Evolutionary conservation across 1,140 invertebrate species (phyloP).

Genomic region (Bombus cullumanus): DNA sequence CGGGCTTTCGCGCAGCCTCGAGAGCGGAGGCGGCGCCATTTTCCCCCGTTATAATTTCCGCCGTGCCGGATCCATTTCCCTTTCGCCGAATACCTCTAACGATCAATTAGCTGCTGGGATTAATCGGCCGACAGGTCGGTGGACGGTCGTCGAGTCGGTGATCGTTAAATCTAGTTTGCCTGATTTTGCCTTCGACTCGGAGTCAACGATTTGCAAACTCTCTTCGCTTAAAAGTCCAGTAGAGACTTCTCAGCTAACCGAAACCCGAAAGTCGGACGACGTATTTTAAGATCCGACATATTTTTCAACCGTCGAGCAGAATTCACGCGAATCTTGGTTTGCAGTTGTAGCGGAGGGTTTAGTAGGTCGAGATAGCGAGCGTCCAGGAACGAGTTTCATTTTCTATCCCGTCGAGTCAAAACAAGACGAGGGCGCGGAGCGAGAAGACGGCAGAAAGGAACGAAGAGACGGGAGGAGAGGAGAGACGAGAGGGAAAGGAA

Average conservation of each 20-base stretch:
- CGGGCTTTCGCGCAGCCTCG: too few species aligned
- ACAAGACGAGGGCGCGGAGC: background rate
- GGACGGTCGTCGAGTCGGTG: background rate
- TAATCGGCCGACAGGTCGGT: constrained; percentile 32
- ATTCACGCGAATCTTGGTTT: background rate
- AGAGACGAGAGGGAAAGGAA: background rate
- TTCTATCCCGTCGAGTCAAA: constrained; percentile 61
- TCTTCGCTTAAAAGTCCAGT: background rate
- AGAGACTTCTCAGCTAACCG: too few species aligned
- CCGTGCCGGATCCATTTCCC: constrained; percentile 52
- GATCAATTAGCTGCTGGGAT: constrained; percentile 64
- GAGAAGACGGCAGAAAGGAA: constrained; percentile 12
- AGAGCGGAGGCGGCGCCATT: background rate
- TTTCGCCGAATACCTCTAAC: constrained; percentile 58
- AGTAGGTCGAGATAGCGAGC: constrained; percentile 53
- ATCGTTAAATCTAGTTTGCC: background rate
- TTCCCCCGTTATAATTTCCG: constrained; percentile 32
- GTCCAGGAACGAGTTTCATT: constrained; percentile 59
- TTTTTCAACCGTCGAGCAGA: background rate
- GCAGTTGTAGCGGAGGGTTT: constrained; percentile 12
- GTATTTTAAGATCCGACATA: too few species aligned
- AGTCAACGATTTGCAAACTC: background rate
- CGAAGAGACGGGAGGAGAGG: background rate
- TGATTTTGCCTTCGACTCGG: background rate
- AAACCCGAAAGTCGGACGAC: too few species aligned